Base-by-base conservation (phyloP, 2,113 vertebrate species). In the Cyphomyrus discorhynchus region DNA sequence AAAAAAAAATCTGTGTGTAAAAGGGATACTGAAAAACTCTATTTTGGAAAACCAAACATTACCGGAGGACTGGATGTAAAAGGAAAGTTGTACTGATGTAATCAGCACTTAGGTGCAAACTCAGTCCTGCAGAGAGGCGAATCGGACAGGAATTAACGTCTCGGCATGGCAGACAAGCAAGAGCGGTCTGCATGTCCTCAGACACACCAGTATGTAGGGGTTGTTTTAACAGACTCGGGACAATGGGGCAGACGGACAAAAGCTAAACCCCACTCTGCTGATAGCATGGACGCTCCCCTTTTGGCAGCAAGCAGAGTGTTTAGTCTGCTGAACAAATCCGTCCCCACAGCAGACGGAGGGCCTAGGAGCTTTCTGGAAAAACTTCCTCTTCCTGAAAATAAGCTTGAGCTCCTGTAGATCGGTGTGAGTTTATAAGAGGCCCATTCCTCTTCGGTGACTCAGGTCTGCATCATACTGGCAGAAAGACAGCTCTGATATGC, bases 1-100 rank as follows among this genome's bases (percentile, higher is more conserved):
- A 93, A 90, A 62, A 62, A 50, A 92, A 90, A 94, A 58, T 85
- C 70, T 70, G 84, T 90, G 89, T 35, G 66, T 17, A 15, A 88
- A 52, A 17, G 5, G 27, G 52, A 2, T 39, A 66, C 5, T 62
- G 35, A 62, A 58, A 62, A 86, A 42, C 4, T 80, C 35, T 5
- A 8, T 39, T 77, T 39, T 19, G 13, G 31, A 77, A 77, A 77
- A 77, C 27, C 4, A 1, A 39, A 5, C 15, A 39, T 42, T 42
- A 80, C 74, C 31, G 1, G 31, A 19, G 2, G 35, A 42, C 4
- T 42, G 74, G 15, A 15, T 31, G 11, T n/a, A 86, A 86, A 86
- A 15, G 47, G 24, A 27, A 86, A 11, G 21, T 4, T 86, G 10
- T 27, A 86, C 83, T 49, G 24, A 86, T 17, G 13, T 80, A 82